Evolutionary conservation across 2,113 vertebrate species (phyloP).

Genomic region (Cisticola juncidis): DNA sequence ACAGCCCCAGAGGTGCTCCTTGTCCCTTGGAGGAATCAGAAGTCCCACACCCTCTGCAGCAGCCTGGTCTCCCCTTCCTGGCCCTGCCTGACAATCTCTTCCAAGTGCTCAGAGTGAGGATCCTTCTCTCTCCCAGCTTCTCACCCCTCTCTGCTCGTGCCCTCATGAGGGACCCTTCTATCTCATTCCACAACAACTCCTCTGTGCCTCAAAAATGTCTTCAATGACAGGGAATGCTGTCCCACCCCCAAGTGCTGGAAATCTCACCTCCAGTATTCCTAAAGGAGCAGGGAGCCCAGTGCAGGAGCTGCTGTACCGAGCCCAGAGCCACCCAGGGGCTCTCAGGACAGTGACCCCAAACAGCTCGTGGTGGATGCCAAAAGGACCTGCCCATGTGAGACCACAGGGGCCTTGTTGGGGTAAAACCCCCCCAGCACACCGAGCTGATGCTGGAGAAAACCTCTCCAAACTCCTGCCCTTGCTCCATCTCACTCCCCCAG

Average conservation of each 20-base stretch:
- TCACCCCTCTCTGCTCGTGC: not conserved
- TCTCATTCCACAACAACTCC: not conserved
- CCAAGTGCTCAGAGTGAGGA: rapidly evolving
- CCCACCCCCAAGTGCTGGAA: not conserved
- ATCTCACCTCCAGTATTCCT: not conserved
- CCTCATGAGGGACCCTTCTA: rapidly evolving
- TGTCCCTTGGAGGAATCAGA: not conserved
- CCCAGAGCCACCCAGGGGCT: not conserved
- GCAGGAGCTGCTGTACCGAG: not conserved
- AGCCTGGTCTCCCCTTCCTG: not conserved
- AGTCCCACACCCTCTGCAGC: not conserved
- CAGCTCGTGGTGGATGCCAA: not conserved
- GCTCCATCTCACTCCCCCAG: not conserved
- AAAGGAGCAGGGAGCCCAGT: not conserved
- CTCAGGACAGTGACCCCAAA: not conserved
- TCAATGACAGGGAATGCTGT: not conserved
- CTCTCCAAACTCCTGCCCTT: rapidly evolving
- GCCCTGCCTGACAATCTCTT: not conserved
- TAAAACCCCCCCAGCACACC: not conserved
- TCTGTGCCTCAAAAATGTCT: rapidly evolving
- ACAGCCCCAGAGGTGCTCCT: not conserved
- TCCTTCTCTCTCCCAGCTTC: not conserved
- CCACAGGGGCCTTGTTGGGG: not conserved
- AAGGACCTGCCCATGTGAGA: rapidly evolving
- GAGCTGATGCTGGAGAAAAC: not conserved